phyloP scores from a whole-genome alignment of 2,888 invertebrate genomes.

The Acanthoscelides obtectus region DNA sequence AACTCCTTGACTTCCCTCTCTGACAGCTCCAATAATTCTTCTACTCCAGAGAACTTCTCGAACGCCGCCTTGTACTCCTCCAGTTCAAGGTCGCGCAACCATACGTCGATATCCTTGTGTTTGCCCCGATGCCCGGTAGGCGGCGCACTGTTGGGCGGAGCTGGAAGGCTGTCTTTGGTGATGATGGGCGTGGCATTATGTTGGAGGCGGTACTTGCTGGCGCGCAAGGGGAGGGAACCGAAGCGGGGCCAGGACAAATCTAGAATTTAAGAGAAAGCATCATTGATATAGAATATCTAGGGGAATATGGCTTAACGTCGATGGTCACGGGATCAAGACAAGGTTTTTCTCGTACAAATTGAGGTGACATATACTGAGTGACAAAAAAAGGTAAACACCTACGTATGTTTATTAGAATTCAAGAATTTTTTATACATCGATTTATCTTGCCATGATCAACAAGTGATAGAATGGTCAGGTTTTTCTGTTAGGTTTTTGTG shows the following conservation, averaged over 20 bases:
- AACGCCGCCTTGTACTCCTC: conserved; percentile 54
- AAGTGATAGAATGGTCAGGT: too few species aligned
- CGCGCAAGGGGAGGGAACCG: conserved; percentile 39
- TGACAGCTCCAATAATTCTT: conserved; percentile 54
- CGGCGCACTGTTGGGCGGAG: background rate
- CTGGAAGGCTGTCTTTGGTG: background rate
- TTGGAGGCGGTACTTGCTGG: conserved; percentile 31
- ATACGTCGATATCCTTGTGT: conserved; percentile 53
- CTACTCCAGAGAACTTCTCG: conserved; percentile 52
- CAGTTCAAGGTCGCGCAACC: conserved; percentile 59
- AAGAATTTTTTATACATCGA: too few species aligned
- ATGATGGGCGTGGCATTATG: conserved; percentile 13
- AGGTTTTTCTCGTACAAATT: too few species aligned
- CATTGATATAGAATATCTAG: too few species aligned
- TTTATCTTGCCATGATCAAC: too few species aligned
- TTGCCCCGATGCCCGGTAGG: conserved; percentile 30
- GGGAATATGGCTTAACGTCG: too few species aligned
- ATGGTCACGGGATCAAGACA: too few species aligned
- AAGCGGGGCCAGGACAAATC: conserved; percentile 42
- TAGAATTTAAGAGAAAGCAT: conserved; percentile 23
- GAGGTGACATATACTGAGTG: too few species aligned
- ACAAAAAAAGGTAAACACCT: too few species aligned
- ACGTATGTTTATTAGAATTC: too few species aligned
- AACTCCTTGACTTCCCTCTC: conserved; percentile 57
- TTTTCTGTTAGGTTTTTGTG: too few species aligned